Conservation (phyloP, 2,797 vertebrate genomes). For the Urosaurus nigricauda region DNA sequence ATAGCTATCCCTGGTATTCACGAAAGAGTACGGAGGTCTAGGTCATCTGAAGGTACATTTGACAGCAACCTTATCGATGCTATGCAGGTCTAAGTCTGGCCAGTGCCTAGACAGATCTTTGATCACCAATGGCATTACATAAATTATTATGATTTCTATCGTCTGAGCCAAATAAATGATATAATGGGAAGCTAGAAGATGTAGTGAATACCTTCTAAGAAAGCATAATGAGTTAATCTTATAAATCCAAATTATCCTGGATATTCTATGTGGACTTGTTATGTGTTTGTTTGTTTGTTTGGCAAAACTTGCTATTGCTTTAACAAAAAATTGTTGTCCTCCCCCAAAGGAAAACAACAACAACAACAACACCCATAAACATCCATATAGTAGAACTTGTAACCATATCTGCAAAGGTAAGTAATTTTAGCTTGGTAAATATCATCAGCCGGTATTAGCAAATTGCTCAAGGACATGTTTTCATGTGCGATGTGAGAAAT, state of each 20-base stretch:
- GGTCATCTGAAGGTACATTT: background rate
- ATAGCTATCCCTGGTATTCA: background rate
- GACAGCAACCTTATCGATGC: background rate
- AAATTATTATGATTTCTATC: background rate
- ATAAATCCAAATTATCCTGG: background rate
- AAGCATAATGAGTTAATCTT: background rate
- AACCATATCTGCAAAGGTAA: constrained; percentile 42
- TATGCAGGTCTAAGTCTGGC: background rate
- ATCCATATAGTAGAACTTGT: constrained; percentile 23
- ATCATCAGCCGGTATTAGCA: constrained; percentile 59
- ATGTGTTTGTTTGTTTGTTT: background rate
- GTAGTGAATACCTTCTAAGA: background rate
- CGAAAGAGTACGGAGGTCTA: background rate
- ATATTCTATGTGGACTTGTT: background rate
- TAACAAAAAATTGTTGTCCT: background rate
- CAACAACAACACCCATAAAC: background rate
- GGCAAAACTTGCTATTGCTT: background rate
- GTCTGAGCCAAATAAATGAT: background rate
- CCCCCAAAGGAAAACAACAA: background rate
- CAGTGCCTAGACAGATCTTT: background rate
- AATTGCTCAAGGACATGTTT: constrained; percentile 59
- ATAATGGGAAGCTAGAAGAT: background rate
- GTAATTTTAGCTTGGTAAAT: constrained; percentile 46
- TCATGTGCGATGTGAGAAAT: constrained; percentile 52
- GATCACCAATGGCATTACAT: too few species aligned